Evolutionary conservation across 2,888 invertebrate genomes (phyloP).

Genomic region (Euplexia lucipara): DNA sequence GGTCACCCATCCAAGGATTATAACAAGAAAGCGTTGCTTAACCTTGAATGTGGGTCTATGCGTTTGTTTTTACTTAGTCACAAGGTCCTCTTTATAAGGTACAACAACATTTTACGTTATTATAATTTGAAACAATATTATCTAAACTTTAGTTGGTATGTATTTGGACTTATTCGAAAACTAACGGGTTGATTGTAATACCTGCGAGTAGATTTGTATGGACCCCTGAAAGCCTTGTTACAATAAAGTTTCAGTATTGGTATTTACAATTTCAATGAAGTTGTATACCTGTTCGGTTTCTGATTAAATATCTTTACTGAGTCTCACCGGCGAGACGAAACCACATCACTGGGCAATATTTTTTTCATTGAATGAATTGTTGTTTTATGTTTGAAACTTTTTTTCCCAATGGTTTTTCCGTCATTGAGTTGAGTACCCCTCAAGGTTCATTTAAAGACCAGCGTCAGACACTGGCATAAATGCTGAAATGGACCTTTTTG

Average conservation of each 20-base stretch:
- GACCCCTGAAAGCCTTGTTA: conserved; percentile 7
- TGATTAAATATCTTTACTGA: conserved; percentile 19
- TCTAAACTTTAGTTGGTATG: conserved; percentile 10
- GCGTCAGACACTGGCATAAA: too few relatives aligned
- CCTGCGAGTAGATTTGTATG: neutral
- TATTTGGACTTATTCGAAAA: conserved; percentile 41
- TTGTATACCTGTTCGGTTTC: conserved; percentile 1
- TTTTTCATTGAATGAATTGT: too few relatives aligned
- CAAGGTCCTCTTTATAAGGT: neutral
- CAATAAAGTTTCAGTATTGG: conserved; percentile 30
- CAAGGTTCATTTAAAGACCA: too few relatives aligned
- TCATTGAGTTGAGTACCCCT: too few relatives aligned
- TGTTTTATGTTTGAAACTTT: too few relatives aligned
- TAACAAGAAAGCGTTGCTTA: too few relatives aligned
- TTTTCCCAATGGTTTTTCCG: too few relatives aligned
- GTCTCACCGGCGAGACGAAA: neutral
- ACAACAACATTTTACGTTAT: conserved; percentile 1
- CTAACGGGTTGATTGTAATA: conserved; percentile 29
- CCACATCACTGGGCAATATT: neutral
- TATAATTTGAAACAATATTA: conserved; percentile 7
- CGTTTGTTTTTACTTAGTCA: too few relatives aligned
- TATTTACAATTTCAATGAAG: conserved; percentile 36
- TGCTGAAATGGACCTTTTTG: too few relatives aligned
- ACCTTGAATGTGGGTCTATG: too few relatives aligned
- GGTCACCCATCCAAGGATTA: too few relatives aligned